phyloP scores from a whole-genome alignment of 37 sponge, comb jelly and placozoan genomes.

The Eunapius fragilis region DNA sequence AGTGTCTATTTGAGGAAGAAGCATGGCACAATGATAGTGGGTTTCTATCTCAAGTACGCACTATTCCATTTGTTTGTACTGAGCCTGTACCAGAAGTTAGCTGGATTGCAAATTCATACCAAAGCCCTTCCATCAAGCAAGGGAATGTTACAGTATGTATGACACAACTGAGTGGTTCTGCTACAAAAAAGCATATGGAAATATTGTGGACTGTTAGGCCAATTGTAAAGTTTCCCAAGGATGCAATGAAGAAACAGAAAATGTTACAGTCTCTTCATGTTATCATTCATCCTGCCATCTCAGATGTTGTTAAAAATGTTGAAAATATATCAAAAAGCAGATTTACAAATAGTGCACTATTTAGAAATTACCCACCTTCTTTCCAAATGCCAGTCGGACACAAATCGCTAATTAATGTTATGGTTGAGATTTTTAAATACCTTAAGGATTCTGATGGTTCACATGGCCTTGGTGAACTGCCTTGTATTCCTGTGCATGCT shows the following conservation, averaged over 20 bases:
- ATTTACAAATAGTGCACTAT: conserved; percentile 10
- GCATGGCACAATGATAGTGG: conserved; percentile 4
- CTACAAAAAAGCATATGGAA: not conserved
- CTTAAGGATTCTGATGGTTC: not conserved
- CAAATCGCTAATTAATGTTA: not conserved
- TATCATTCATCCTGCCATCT: not conserved
- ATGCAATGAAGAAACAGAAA: not conserved
- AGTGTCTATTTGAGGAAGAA: not conserved
- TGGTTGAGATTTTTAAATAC: conserved; percentile 9
- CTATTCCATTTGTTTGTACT: conserved; percentile 41
- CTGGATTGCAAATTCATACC: conserved; percentile 34
- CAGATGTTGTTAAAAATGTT: conserved; percentile 46
- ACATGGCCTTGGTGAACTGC: not conserved
- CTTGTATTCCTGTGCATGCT: not conserved
- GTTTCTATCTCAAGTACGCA: conserved; percentile 15
- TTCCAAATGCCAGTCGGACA: not conserved
- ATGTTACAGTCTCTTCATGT: conserved; percentile 4
- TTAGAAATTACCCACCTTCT: conserved; percentile 28
- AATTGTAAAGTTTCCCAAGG: conserved; percentile 19
- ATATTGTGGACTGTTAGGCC: conserved; percentile 64
- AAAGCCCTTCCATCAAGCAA: not conserved
- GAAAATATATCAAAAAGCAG: conserved; percentile 19
- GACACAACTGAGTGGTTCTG: conserved; percentile 5
- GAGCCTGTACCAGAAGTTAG: not conserved
- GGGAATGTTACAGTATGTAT: not conserved